Evolutionary conservation across 2,888 invertebrate genomes (phyloP).

Genomic region (Melieria omissa): DNA sequence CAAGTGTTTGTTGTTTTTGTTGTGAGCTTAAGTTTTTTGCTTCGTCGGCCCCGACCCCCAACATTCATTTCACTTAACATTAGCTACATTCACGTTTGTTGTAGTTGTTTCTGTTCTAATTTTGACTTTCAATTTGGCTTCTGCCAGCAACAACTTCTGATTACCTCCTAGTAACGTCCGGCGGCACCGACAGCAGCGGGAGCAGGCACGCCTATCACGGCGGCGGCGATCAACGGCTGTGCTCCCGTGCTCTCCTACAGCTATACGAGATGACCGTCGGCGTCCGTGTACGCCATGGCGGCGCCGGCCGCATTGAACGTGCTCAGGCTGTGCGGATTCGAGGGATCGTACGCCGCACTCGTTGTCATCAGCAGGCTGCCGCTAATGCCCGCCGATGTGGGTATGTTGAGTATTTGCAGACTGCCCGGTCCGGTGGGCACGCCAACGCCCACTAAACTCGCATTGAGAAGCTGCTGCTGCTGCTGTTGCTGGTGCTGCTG

Average conservation of each 20-base stretch:
- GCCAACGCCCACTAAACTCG: conserved; percentile 54
- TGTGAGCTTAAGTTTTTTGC: too few relatives aligned
- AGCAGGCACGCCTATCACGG: conserved; percentile 36
- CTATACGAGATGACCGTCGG: conserved; percentile 68
- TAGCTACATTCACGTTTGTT: too few relatives aligned
- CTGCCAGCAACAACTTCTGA: too few relatives aligned
- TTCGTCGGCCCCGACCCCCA: too few relatives aligned
- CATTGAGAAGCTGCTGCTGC: conserved; percentile 67
- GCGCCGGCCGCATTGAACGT: conserved; percentile 60
- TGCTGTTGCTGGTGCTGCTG: conserved; percentile 67
- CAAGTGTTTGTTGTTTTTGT: too few relatives aligned
- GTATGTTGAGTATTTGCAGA: conserved; percentile 72
- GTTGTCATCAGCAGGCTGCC: conserved; percentile 61
- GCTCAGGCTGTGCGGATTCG: conserved; percentile 61
- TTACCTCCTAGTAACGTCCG: neutral
- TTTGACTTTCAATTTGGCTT: too few relatives aligned
- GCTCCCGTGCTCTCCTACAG: conserved; percentile 57
- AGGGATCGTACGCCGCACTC: conserved; percentile 61
- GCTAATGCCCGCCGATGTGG: conserved; percentile 67
- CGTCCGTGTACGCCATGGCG: conserved; percentile 65
- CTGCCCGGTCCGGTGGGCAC: conserved; percentile 58
- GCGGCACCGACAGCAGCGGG: conserved; percentile 52
- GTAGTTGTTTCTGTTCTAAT: too few relatives aligned
- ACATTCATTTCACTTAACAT: too few relatives aligned
- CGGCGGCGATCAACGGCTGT: conserved; percentile 27